A percentile compares a stretch with the other conserved stretches of the same genome.
phyloP scores from a whole-genome alignment of 92 coral and sea anemone species.

The Porites cylindrica region DNA sequence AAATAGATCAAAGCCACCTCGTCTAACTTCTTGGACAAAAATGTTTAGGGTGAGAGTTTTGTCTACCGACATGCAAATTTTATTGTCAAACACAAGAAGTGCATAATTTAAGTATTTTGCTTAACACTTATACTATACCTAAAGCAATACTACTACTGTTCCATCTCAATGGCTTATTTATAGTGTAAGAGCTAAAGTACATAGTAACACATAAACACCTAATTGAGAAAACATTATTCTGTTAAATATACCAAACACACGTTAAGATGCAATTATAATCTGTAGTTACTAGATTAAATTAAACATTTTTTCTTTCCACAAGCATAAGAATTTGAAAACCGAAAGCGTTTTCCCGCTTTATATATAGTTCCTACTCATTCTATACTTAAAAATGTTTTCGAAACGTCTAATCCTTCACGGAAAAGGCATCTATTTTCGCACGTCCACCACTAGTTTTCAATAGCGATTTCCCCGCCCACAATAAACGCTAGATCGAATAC shows the following conservation, averaged over 20 bases:
- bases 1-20: constrained; percentile 7
- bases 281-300: too few species aligned
- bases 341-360: too few species aligned
- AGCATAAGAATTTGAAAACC: too few species aligned
- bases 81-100: constrained; percentile 1
- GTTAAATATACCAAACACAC: not conserved
- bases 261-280: not conserved
- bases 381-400: too few species aligned
- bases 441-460: too few species aligned
- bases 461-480: too few species aligned
- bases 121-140: constrained; percentile 1
- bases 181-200: not conserved
- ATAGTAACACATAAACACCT: not conserved
- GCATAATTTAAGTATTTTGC: constrained; percentile 16
- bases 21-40: not conserved
- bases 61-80: constrained; percentile 38
- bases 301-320: too few species aligned
- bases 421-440: too few species aligned
- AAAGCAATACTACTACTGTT: not conserved
- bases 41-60: not conserved
- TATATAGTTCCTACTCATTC: too few species aligned
- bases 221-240: not conserved
- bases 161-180: not conserved
- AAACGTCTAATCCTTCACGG: too few species aligned
- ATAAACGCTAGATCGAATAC: too few species aligned